Evolutionary conservation across 2,113 vertebrate species (phyloP).

Genomic region (Sclerurus mexicanus): DNA sequence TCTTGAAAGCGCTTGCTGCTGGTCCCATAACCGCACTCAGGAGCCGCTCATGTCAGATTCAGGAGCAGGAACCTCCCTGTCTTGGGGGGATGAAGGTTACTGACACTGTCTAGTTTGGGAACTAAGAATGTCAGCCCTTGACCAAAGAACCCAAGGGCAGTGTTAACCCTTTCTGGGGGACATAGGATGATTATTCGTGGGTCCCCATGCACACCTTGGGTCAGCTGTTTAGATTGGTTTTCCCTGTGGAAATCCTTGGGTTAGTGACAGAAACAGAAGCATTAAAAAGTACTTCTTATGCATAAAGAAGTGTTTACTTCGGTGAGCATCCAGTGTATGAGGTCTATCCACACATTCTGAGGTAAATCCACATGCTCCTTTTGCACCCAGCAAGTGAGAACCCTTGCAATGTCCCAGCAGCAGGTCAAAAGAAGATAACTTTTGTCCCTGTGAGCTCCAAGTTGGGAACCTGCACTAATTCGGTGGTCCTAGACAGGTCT

Average conservation of each 20-base stretch:
- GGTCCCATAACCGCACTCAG: slow-evolving; percentile 38
- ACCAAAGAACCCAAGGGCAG: background rate
- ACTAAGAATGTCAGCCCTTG: background rate
- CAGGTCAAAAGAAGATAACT: background rate
- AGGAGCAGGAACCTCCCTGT: slow-evolving; percentile 23
- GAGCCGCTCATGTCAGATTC: background rate
- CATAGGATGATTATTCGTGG: background rate
- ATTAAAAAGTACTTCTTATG: background rate
- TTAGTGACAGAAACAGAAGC: background rate
- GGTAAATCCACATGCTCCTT: background rate
- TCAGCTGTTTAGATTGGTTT: background rate
- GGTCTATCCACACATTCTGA: background rate
- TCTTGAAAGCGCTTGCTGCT: slow-evolving; percentile 48
- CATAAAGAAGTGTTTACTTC: background rate
- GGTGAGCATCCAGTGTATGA: background rate
- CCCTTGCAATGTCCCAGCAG: background rate
- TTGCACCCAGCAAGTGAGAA: background rate
- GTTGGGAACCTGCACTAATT: background rate
- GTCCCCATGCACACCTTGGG: background rate
- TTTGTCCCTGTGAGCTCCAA: background rate
- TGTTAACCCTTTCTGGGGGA: background rate
- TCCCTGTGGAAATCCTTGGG: background rate
- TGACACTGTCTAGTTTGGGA: background rate
- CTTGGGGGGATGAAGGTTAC: background rate
- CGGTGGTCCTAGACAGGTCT: background rate